Conservation (phyloP, 2,888 invertebrate genomes). For the Linyphia triangularis region DNA sequence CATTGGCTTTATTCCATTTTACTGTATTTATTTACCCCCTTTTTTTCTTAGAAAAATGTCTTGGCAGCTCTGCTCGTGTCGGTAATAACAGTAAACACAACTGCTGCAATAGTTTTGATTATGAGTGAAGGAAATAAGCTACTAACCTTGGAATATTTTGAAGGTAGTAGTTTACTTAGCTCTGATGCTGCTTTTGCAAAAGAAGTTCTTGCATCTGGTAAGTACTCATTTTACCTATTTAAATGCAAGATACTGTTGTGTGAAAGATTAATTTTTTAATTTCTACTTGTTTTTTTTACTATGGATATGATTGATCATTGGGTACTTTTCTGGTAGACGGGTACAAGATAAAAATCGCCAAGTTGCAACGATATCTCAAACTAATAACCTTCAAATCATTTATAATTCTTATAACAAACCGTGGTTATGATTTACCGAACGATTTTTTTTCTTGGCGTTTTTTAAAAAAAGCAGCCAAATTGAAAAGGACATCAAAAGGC, state of each 20-base stretch:
- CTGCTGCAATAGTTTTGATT: conserved; percentile 32
- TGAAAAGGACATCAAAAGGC: too few species aligned
- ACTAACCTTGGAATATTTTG: conserved; percentile 4
- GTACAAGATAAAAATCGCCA: not conserved
- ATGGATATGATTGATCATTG: not conserved
- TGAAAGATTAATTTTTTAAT: not conserved
- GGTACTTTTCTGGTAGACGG: not conserved
- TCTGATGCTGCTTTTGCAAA: conserved; percentile 19
- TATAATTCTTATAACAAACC: too few species aligned
- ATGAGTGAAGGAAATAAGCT: conserved; percentile 47
- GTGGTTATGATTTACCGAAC: too few species aligned
- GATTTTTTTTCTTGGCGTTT: too few species aligned
- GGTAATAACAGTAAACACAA: conserved; percentile 38
- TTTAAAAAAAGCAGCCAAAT: too few species aligned
- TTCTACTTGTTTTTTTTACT: not conserved
- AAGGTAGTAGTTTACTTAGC: not conserved
- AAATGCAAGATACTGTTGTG: too few species aligned
- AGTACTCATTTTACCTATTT: too few species aligned
- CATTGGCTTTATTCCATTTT: too few species aligned
- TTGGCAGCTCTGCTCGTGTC: conserved; percentile 28
- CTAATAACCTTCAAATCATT: too few species aligned
- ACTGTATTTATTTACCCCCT: too few species aligned
- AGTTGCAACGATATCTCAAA: too few species aligned
- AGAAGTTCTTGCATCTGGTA: conserved; percentile 55
- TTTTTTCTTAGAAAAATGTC: conserved; percentile 41